phyloP scores from a whole-genome alignment of 2,888 invertebrate genomes.

The Pristionchus fissidentatus region DNA sequence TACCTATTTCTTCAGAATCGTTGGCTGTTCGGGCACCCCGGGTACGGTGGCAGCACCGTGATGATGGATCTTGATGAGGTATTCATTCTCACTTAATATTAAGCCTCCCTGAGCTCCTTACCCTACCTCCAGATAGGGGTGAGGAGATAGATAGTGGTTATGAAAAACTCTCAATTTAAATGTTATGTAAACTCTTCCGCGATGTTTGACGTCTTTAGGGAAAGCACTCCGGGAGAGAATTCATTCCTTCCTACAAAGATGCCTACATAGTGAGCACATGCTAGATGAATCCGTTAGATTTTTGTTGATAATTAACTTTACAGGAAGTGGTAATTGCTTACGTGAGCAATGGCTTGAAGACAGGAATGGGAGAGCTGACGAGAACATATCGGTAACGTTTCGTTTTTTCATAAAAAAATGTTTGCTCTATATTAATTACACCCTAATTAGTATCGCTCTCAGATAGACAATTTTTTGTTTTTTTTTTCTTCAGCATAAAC shows the following conservation, averaged over 20 bases:
- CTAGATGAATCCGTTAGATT: not conserved
- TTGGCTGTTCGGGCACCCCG: conserved; percentile 72
- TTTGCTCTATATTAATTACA: no score
- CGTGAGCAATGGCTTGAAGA: conserved; percentile 73
- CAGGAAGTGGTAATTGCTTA: conserved; percentile 70
- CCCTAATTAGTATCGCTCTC: not conserved
- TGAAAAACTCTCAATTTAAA: no score
- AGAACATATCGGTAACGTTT: conserved; percentile 64
- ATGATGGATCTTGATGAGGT: conserved; percentile 74
- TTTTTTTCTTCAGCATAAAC: not conserved
- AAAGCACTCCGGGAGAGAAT: no score
- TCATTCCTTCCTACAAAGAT: no score
- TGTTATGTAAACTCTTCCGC: no score
- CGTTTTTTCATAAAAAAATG: no score
- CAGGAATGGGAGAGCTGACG: conserved; percentile 74
- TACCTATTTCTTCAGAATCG: conserved; percentile 64
- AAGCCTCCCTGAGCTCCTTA: no score
- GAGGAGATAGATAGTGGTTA: no score
- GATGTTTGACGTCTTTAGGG: no score
- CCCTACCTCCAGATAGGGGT: no score
- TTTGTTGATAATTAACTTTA: no score
- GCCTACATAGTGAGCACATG: not conserved
- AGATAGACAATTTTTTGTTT: not conserved
- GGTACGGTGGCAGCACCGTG: conserved; percentile 72
- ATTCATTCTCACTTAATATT: no score